Evolutionary conservation across 2,888 invertebrate species (phyloP).

Genomic region (Dione juno): DNA sequence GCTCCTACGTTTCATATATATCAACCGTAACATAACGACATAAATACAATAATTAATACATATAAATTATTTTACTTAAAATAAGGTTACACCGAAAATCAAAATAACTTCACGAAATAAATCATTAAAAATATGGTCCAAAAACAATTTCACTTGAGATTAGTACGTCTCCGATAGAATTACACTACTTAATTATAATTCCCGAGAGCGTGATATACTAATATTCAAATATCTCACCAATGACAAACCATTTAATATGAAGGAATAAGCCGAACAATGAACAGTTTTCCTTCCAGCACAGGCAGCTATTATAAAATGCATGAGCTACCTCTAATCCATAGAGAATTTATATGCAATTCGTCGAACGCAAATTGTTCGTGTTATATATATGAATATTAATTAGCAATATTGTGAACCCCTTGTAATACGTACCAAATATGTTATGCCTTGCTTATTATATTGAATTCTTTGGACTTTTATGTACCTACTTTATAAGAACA

Average conservation of each 20-base stretch:
- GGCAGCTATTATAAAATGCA: slow-evolving; percentile 63
- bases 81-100: no score
- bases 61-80: neutral
- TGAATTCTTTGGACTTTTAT: slow-evolving; percentile 52
- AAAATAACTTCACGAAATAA: no score
- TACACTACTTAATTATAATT: no score
- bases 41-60: slow-evolving; percentile 41
- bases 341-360: slow-evolving; percentile 69
- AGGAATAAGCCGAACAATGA: slow-evolving; percentile 58
- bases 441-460: slow-evolving; percentile 63
- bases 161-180: no score
- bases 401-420: slow-evolving; percentile 53
- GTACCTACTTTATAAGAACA: neutral
- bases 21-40: slow-evolving; percentile 48
- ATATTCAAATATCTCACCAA: neutral
- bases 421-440: slow-evolving; percentile 56
- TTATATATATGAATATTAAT: slow-evolving; percentile 70
- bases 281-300: slow-evolving; percentile 60
- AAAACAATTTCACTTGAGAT: no score
- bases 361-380: slow-evolving; percentile 64
- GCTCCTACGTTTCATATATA: slow-evolving; percentile 44
- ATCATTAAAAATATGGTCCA: no score
- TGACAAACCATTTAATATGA: slow-evolving; percentile 37
- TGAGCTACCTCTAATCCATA: slow-evolving; percentile 65
- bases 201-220: no score